Percentiles rank a stretch among this genome's conserved stretches.
These are phyloP conservation scores for Alsophila aescularia DNA, from an alignment of 2,888 invertebrate genomes.

Conservation along the genomic window DNA sequence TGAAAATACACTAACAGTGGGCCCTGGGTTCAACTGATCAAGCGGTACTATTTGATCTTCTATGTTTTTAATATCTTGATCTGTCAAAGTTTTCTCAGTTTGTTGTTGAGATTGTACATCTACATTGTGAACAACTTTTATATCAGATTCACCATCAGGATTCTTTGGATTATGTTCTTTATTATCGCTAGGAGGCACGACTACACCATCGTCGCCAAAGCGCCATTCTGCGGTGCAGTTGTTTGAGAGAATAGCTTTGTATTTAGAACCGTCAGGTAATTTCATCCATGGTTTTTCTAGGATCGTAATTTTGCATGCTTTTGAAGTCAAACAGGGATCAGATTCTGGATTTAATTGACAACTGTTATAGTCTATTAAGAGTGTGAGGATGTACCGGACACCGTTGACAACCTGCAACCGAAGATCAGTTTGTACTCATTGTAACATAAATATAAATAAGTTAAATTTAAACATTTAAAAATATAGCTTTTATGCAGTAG, in stretches of 20 bases:
- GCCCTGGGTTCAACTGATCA: conserved; percentile 35
- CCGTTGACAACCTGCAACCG: conserved; percentile 84
- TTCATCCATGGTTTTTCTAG: conserved; percentile 87
- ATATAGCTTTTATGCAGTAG: no score
- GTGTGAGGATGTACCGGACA: conserved; percentile 82
- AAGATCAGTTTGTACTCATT: not conserved
- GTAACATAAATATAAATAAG: not conserved
- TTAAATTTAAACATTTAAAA: no score
- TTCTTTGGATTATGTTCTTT: conserved; percentile 30
- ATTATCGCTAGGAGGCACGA: conserved; percentile 39
- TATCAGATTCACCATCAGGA: conserved; percentile 43
- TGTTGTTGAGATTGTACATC: conserved; percentile 58
- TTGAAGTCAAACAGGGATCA: conserved; percentile 58
- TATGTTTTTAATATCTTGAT: conserved; percentile 63
- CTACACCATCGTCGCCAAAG: conserved; percentile 71
- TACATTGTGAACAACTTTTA: conserved; percentile 59
- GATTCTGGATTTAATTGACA: conserved; percentile 60
- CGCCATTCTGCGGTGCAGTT: conserved; percentile 86
- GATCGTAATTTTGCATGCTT: conserved; percentile 85
- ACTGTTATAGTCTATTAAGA: conserved; percentile 77
- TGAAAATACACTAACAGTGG: conserved; percentile 19
- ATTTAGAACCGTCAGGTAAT: conserved; percentile 82
- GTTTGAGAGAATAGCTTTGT: conserved; percentile 85
- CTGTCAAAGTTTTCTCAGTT: conserved; percentile 56
- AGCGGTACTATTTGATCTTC: conserved; percentile 73